A percentile compares a stretch with the other conserved stretches of the same genome.
Conservation (phyloP, 2,797 vertebrate genomes). For the Melopsittacus undulatus region DNA sequence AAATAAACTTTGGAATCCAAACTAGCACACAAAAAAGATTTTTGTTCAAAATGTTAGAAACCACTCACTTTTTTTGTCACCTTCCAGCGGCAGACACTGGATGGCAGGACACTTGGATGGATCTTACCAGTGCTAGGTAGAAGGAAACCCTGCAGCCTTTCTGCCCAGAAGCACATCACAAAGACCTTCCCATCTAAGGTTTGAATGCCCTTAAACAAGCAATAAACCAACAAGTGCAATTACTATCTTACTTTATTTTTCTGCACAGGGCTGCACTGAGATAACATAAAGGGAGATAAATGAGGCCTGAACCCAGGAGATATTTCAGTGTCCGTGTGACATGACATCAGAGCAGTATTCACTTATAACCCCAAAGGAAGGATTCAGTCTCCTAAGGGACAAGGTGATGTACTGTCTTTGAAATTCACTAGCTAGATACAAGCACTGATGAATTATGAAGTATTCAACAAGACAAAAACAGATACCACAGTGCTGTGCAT, state of each 20-base stretch:
- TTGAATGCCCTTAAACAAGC: not conserved
- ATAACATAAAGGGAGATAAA: constrained; percentile 37
- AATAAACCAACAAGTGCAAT: constrained; percentile 5
- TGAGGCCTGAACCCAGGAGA: constrained; percentile 35
- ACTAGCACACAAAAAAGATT: not conserved
- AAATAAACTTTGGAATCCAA: not conserved
- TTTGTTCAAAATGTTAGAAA: not conserved
- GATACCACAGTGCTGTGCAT: not conserved
- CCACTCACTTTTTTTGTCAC: not conserved
- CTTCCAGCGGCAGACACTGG: not conserved
- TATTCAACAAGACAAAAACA: constrained; percentile 41
- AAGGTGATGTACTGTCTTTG: constrained; percentile 25
- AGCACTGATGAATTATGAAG: constrained; percentile 40
- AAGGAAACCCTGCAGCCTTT: not conserved
- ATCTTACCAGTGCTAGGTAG: not conserved
- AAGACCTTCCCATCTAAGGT: not conserved
- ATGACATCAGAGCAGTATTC: constrained; percentile 22
- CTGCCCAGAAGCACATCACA: not conserved
- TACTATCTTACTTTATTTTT: not conserved
- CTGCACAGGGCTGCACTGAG: not conserved
- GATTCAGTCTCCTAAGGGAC: constrained; percentile 37
- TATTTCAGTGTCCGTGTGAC: constrained; percentile 52
- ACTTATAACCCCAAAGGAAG: constrained; percentile 20
- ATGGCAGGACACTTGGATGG: not conserved
- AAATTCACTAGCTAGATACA: constrained; percentile 28